Evolutionary conservation across 2,888 invertebrate species (phyloP), one percentile per base, ranked within the genome.

Genomic region (Phortica magna): DNA sequence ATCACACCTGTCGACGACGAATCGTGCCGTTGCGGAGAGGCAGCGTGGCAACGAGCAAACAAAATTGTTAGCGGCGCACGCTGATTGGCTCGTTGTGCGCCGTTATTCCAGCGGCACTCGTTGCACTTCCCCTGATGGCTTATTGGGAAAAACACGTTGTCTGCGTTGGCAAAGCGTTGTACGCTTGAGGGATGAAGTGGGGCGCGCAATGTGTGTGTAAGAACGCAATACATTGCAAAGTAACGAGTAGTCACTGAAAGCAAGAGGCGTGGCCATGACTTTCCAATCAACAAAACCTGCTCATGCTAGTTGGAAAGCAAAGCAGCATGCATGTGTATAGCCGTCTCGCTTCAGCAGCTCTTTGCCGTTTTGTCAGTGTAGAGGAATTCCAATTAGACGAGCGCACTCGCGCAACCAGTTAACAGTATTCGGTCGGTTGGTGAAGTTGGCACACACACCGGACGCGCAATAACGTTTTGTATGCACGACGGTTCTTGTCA

Each of bases 381-480:
- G 83, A 84, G 85, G 85, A 88, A 85, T 85, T 86, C 79, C 48
- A 59, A 39, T 68, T 53, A 10, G 75, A 1, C n/a, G 76, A 61
- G 48, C 64, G 31, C 76, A 73, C 80, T 81, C 57, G 59, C 55
- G 80, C 81, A 91, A 90, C 90, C 88, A 92, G 92, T 92, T 90
- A 89, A 89, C 14, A 17, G 22, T 88, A 89, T 87, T 91, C 89
- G 90, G 91, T 90, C 91, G 91, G 48, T 48, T 48, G 48, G 2
- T 91, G 88, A 89, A 84, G 87, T 31, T 88, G 89, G 89, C 90
- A 88, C 89, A 91, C 90, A 89, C 89, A 89, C 89, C 85, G 84
- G 79, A 84, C 85, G 88, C 88, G 85, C 83, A 80, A 39, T 78
- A 83, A 80, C 68, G 65, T 80, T 76, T 77, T 55, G 42, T 72